Evolutionary conservation across 1,140 invertebrate genomes (phyloP), one percentile per base, ranked within the genome.

Genomic region (Atta colombica): DNA sequence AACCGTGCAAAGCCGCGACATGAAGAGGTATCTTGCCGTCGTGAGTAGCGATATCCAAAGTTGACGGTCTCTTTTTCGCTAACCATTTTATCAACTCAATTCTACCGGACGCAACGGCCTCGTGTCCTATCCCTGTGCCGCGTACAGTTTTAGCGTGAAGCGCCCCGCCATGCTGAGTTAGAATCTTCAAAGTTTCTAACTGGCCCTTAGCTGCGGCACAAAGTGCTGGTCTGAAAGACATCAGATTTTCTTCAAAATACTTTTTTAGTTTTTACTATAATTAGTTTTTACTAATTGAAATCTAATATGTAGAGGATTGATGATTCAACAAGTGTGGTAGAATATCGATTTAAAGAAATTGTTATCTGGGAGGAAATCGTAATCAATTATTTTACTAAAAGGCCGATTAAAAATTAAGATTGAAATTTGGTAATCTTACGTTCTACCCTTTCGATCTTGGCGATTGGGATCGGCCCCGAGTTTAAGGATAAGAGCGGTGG

Each of bases 131-230:
- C 0, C 95, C 95, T 0, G 94, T 95, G 16, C 94, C 95, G 45
- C 94, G 88, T 10, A 98, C 97, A 93, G 99, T 99, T 80, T 97
- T 96, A n/a, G 98, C 95, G 97, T 99, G 99, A 18, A 99, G 96
- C 94, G 99, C 98, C 0, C 98, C 98, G 1, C 97, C 98, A 87
- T 98, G 97, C 72, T 97, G 97, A 16, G 96, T 96, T 90, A 98
- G 95, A 91, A 98, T 96, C 90, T 97, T 97, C 8, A 99, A 93
- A 12, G 97, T 98, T 93, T 98, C 97, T 84, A 98, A 96, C 95
- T 99, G 99, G 0, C 99, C 99, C 95, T 99, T 99, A 0, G 99
- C 98, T 65, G 99, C 99, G 6, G 99, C 99, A 93, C 99, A 99
- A 89, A 98, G 97, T 0, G 96, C 97, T 60, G 97, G 96, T 35